Evolutionary conservation across 2,888 invertebrate genomes (phyloP).

Genomic region (Muschampia plurimacula): DNA sequence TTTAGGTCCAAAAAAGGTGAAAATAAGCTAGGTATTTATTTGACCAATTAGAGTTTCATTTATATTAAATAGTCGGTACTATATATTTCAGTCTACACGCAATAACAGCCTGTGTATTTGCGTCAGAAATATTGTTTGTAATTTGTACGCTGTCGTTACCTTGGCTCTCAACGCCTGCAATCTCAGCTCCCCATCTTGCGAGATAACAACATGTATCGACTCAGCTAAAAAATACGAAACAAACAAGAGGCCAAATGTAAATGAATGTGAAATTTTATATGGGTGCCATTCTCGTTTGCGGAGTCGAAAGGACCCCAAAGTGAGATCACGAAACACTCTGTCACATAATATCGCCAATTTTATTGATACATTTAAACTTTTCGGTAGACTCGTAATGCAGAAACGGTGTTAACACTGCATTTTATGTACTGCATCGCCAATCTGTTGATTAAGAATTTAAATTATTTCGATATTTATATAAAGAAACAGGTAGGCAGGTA

Average conservation of each 20-base stretch:
- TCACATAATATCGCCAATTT: conserved; percentile 73
- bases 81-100: conserved; percentile 5
- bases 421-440: conserved; percentile 67
- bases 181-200: conserved; percentile 73
- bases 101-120: conserved; percentile 26
- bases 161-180: conserved; percentile 64
- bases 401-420: conserved; percentile 77
- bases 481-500: conserved; percentile 43
- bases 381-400: conserved; percentile 70
- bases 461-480: conserved; percentile 56
- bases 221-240: conserved; percentile 70
- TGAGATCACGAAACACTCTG: conserved; percentile 63
- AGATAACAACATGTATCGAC: conserved; percentile 65
- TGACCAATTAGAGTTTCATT: conserved; percentile 17
- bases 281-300: conserved; percentile 58
- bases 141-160: conserved; percentile 68
- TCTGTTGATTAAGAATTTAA: conserved; percentile 72
- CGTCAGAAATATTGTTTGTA: conserved; percentile 45
- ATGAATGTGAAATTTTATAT: conserved; percentile 74
- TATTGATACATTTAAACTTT: conserved; percentile 70
- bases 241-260: conserved; percentile 63
- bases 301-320: conserved; percentile 56
- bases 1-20: no score
- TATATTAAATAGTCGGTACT: not conserved
- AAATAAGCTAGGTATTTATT: no score